Evolutionary conservation across 2,113 vertebrate genomes (phyloP).

Genomic region (Nothobranchius kuhntae): DNA sequence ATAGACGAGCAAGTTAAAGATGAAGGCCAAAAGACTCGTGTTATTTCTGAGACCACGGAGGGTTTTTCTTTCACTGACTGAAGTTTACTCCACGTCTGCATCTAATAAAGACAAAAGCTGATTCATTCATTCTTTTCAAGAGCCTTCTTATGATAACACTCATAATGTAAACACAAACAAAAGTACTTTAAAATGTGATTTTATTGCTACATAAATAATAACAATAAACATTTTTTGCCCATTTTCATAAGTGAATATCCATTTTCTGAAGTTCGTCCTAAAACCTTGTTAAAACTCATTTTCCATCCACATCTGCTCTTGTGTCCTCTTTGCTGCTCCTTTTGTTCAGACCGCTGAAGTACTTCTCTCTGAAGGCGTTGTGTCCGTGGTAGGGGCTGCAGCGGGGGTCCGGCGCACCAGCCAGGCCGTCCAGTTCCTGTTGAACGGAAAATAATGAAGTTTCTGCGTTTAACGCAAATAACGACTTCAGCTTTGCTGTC

Average conservation of each 20-base stretch:
- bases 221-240: not conserved
- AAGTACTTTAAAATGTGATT: not conserved
- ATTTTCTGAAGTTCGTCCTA: not conserved
- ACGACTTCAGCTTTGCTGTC: too few species aligned
- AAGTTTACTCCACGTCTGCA: too few species aligned
- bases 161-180: not conserved
- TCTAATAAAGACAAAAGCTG: too few species aligned
- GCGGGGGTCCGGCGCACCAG: slow-evolving; percentile 76
- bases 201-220: slow-evolving; percentile 21
- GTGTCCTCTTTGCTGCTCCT: slow-evolving; percentile 84
- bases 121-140: too few species aligned
- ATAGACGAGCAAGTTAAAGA: too few species aligned
- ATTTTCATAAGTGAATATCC: not conserved
- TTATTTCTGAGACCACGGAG: too few species aligned
- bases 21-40: too few species aligned
- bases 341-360: slow-evolving; percentile 95
- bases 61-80: too few species aligned
- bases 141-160: too few species aligned
- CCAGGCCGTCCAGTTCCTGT: slow-evolving; percentile 84
- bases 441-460: slow-evolving; percentile 18
- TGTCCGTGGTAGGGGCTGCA: slow-evolving; percentile 88
- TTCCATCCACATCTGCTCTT: slow-evolving; percentile 63
- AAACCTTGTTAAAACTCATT: slow-evolving; percentile 37
- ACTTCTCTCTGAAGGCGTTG: slow-evolving; percentile 98
- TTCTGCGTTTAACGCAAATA: not conserved